Conservation (phyloP, 2,797 vertebrate genomes). For the Harpagifer antarcticus region DNA sequence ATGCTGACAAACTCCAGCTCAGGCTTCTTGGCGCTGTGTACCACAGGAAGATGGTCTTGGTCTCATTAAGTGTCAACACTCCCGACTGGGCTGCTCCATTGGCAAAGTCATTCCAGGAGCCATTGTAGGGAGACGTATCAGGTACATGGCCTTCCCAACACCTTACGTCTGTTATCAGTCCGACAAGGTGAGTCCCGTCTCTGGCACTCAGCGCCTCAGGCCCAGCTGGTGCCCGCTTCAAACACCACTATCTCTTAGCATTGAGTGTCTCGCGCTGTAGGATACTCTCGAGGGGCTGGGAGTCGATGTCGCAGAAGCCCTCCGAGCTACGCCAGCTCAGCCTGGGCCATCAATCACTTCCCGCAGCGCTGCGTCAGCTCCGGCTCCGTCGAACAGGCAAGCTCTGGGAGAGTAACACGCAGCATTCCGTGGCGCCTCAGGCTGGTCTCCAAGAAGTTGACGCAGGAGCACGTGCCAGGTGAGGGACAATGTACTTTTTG, state of each 20-base stretch:
- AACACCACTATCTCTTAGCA: slow-evolving; percentile 98
- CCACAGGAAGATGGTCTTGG: slow-evolving; percentile 99
- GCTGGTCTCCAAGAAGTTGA: slow-evolving; percentile 98
- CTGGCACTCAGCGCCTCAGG: slow-evolving; percentile 97
- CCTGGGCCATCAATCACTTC: slow-evolving; percentile 99
- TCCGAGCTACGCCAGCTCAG: slow-evolving; percentile 96
- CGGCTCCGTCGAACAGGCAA: slow-evolving; percentile 97
- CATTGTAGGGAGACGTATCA: slow-evolving; percentile 97
- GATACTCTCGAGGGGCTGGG: slow-evolving; percentile 97
- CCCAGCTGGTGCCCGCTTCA: slow-evolving; percentile 95
- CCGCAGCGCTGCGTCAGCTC: slow-evolving; percentile 98
- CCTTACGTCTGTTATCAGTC: slow-evolving; percentile 97
- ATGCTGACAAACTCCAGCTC: slow-evolving; percentile 94
- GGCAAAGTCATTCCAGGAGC: slow-evolving; percentile 96
- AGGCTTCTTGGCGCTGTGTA: slow-evolving; percentile 97
- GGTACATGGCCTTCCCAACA: slow-evolving; percentile 94
- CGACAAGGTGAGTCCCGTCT: slow-evolving; percentile 89
- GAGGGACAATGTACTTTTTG: slow-evolving; percentile 99
- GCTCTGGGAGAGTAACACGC: slow-evolving; percentile 97
- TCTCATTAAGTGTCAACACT: slow-evolving; percentile 95
- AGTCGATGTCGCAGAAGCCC: slow-evolving; percentile 98
- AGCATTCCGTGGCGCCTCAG: slow-evolving; percentile 98
- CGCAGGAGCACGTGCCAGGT: slow-evolving; percentile 96
- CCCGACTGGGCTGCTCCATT: slow-evolving; percentile 97
- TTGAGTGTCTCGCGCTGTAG: slow-evolving; percentile 96